Percentiles rank a stretch among this genome's conserved stretches.
Evolutionary conservation across 92 coral and sea anemone species (phyloP).

Genomic region (Virgularia gustaviana): DNA sequence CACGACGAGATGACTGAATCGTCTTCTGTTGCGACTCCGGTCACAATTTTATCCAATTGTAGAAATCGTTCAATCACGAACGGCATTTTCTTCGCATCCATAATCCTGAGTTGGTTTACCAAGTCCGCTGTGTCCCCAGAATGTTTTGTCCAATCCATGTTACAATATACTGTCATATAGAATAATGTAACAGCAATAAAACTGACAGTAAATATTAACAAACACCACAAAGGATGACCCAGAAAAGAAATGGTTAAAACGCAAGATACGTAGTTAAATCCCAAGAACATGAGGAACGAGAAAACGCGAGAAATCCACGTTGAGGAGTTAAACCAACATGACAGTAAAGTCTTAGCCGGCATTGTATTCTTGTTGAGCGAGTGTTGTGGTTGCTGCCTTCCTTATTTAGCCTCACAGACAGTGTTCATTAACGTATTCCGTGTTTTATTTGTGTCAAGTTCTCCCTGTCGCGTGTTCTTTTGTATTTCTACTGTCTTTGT

Average conservation of each 20-base stretch:
- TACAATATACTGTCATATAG: not conserved
- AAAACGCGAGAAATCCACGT: slow-evolving; percentile 1
- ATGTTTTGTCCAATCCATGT: slow-evolving; percentile 12
- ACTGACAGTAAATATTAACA: not conserved
- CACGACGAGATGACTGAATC: too few relatives aligned
- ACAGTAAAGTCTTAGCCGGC: too few relatives aligned
- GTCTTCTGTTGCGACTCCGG: slow-evolving; percentile 21
- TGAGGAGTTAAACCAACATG: not conserved
- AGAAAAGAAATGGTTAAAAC: not conserved
- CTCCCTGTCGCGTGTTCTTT: slow-evolving; percentile 7
- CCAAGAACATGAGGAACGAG: slow-evolving; percentile 9
- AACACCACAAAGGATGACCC: slow-evolving; percentile 2
- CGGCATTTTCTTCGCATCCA: slow-evolving; percentile 78
- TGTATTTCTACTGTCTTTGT: not conserved
- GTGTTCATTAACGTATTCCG: too few relatives aligned
- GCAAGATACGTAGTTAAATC: slow-evolving; percentile 5
- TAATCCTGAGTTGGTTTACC: slow-evolving; percentile 66
- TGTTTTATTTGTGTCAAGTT: too few relatives aligned
- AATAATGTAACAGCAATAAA: not conserved
- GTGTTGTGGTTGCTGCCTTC: too few relatives aligned
- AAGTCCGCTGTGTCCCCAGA: slow-evolving; percentile 33
- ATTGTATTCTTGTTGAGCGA: too few relatives aligned
- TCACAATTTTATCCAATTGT: slow-evolving; percentile 60
- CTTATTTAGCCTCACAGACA: too few relatives aligned
- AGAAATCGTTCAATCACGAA: slow-evolving; percentile 80